These are phyloP conservation scores for Propithecus coquereli DNA, from an alignment of 2,113 vertebrate genomes.

Conservation along the genomic window DNA sequence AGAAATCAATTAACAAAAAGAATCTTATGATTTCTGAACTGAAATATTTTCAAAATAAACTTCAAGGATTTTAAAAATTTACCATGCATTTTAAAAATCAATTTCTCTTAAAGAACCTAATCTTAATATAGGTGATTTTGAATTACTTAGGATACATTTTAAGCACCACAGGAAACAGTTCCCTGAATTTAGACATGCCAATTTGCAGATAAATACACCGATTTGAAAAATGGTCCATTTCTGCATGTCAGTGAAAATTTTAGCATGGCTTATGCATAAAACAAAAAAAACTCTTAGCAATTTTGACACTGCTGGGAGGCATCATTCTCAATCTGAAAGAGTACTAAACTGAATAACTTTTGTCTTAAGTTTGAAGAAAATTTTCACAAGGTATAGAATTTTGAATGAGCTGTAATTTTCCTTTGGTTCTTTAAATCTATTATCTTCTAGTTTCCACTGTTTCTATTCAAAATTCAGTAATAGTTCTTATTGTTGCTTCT, in stretches of 20 bases:
- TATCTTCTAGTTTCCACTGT: not conserved
- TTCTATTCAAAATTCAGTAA: not conserved
- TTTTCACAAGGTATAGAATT: not conserved
- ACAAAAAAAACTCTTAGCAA: not conserved
- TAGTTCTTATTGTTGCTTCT: not conserved
- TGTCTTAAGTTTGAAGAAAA: not conserved
- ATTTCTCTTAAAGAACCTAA: not conserved
- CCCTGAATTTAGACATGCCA: not conserved
- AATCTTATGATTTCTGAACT: not conserved
- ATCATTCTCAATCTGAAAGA: not conserved
- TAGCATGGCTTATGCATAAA: not conserved
- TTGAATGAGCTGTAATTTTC: not conserved
- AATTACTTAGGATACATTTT: not conserved
- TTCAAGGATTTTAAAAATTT: not conserved
- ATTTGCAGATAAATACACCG: not conserved
- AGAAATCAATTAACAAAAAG: not conserved
- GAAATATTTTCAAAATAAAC: constrained; percentile 19
- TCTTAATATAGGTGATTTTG: not conserved
- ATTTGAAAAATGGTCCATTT: not conserved
- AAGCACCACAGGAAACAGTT: not conserved
- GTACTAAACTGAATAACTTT: not conserved
- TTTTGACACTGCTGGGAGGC: not conserved
- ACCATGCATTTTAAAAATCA: not conserved
- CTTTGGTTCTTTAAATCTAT: not conserved
- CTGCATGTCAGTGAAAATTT: not conserved